phyloP scores from a whole-genome alignment of 2,797 vertebrate genomes.

The Phalloptychus januarius region DNA sequence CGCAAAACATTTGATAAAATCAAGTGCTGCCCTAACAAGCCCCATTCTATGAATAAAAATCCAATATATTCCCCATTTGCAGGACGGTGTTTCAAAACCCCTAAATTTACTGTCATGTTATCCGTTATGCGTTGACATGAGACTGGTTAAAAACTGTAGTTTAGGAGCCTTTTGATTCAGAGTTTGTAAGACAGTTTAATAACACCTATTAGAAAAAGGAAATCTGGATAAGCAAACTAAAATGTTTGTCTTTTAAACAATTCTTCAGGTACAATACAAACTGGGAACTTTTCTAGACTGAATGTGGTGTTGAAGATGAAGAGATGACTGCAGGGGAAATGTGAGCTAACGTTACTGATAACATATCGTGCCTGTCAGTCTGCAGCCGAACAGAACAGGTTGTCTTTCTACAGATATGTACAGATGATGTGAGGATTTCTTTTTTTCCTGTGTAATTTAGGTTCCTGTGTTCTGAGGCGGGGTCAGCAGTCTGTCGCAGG shows the following conservation, averaged over 20 bases:
- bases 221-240: background rate
- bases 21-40: background rate
- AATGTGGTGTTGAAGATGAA: background rate
- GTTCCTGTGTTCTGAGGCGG: too few relatives aligned
- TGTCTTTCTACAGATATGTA: background rate
- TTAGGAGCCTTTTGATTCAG: background rate
- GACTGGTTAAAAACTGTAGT: background rate
- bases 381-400: background rate
- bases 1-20: constrained; percentile 8
- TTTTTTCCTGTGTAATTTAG: too few relatives aligned
- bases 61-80: background rate
- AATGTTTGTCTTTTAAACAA: background rate
- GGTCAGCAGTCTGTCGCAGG: too few relatives aligned
- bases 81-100: background rate
- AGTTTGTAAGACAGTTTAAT: background rate
- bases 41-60: background rate
- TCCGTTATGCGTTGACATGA: background rate
- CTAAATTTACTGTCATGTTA: background rate
- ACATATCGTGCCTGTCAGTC: background rate
- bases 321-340: background rate
- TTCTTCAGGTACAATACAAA: background rate
- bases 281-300: background rate
- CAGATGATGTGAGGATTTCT: too few relatives aligned
- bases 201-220: background rate
- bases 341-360: background rate